phyloP scores from a whole-genome alignment of 2,888 invertebrate genomes.

The Sarcophaga subvicina region DNA sequence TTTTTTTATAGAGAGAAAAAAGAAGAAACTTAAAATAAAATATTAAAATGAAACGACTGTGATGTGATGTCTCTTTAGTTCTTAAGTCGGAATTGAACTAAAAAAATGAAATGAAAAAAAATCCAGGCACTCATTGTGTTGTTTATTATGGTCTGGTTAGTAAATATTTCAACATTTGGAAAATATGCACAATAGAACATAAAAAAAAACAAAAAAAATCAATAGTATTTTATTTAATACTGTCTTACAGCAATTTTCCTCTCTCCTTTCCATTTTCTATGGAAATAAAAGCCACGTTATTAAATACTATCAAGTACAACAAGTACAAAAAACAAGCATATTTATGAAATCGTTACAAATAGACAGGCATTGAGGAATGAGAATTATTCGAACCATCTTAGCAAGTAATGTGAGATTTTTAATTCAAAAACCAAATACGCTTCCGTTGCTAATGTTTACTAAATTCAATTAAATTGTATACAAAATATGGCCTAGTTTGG shows the following conservation, averaged over 20 bases:
- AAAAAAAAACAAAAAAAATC: constrained; percentile 56
- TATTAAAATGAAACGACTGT: not conserved
- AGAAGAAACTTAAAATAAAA: not conserved
- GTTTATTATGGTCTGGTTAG: constrained; percentile 35
- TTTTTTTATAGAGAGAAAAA: constrained; percentile 19
- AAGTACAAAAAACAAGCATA: not conserved
- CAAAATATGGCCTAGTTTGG: no score
- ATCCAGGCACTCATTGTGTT: constrained; percentile 14
- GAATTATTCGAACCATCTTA: not conserved
- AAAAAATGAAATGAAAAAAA: constrained; percentile 28
- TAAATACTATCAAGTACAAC: not conserved
- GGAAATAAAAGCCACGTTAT: no score
- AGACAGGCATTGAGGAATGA: not conserved
- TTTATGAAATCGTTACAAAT: constrained; percentile 33
- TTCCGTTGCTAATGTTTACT: no score
- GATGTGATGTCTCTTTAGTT: constrained; percentile 54
- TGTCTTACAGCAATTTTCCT: constrained; percentile 40
- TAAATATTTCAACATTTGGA: constrained; percentile 41
- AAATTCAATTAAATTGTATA: no score
- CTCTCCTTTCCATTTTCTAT: not conserved
- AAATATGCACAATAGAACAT: constrained; percentile 30
- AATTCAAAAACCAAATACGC: not conserved
- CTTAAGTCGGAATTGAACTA: constrained; percentile 67
- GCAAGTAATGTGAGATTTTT: not conserved
- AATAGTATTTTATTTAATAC: constrained; percentile 65